phyloP scores from a whole-genome alignment of 2,888 invertebrate genomes.

The Galeruca laticollis region DNA sequence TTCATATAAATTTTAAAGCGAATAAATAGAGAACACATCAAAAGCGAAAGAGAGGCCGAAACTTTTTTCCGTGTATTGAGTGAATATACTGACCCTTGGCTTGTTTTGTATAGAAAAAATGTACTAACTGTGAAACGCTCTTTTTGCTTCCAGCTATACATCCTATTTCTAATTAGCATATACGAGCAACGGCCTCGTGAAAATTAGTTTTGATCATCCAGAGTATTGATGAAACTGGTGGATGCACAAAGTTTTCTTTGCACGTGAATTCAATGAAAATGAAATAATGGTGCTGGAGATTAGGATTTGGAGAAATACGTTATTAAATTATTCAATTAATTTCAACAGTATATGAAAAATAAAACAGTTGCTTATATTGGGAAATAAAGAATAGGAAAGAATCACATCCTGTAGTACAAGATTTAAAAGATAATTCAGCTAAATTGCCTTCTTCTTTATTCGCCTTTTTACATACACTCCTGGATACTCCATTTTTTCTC shows the following conservation, averaged over 20 bases:
- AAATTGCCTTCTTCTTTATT: no score
- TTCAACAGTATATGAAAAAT: no score
- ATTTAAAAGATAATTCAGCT: no score
- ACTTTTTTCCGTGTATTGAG: conserved; percentile 63
- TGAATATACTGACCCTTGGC: conserved; percentile 66
- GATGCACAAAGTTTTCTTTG: conserved; percentile 24
- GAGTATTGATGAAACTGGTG: conserved; percentile 43
- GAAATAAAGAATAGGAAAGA: no score
- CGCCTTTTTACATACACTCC: no score
- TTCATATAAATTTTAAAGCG: conserved; percentile 48
- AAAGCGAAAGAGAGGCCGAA: conserved; percentile 61
- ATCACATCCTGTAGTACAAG: no score
- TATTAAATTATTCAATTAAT: no score
- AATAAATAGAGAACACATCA: conserved; percentile 55
- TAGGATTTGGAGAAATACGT: no score
- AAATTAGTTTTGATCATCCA: conserved; percentile 64
- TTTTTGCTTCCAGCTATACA: conserved; percentile 64
- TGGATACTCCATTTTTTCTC: no score
- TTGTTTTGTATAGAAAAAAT: conserved; percentile 65
- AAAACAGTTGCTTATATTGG: no score
- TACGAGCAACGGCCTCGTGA: conserved; percentile 60
- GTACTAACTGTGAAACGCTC: conserved; percentile 63
- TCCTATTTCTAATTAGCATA: conserved; percentile 67
- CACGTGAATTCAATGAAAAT: conserved; percentile 16
- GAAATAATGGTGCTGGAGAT: no score